These are phyloP conservation scores for Cloeon dipterum DNA, from an alignment of 2,888 invertebrate genomes.

Conservation along the genomic window DNA sequence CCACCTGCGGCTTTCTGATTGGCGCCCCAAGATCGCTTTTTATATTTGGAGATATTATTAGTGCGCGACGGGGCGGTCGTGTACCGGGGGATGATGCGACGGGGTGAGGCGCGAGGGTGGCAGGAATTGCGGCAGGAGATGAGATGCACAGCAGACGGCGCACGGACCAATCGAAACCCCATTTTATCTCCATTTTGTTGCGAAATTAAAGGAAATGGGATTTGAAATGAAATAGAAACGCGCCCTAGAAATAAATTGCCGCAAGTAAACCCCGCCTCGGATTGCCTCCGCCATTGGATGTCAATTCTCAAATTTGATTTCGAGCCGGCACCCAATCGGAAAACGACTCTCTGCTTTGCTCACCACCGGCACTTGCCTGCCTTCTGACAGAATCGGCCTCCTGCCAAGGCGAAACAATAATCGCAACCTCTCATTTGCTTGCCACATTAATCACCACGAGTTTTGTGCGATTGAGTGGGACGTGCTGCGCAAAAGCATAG, in stretches of 20 bases:
- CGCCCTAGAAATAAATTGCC: not conserved
- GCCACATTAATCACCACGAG: too few relatives aligned
- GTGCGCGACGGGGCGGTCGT: not conserved
- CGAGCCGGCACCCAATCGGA: not conserved
- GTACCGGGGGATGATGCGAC: not conserved
- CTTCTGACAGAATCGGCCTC: too few relatives aligned
- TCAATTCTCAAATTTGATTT: not conserved
- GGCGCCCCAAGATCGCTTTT: too few relatives aligned
- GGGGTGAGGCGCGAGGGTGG: not conserved
- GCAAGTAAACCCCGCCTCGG: not conserved
- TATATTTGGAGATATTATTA: too few relatives aligned
- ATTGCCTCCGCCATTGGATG: not conserved
- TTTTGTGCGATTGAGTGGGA: too few relatives aligned
- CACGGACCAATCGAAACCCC: not conserved
- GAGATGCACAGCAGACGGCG: not conserved
- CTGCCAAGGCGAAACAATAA: too few relatives aligned
- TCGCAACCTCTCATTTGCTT: too few relatives aligned
- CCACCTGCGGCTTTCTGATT: too few relatives aligned
- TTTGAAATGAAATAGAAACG: conserved; percentile 1
- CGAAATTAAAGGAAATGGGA: conserved; percentile 1
- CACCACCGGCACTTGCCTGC: too few relatives aligned
- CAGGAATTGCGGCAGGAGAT: not conserved
- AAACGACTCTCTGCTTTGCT: not conserved
- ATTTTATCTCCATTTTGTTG: conserved; percentile 1
- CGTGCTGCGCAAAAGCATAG: too few relatives aligned